Percentiles rank a stretch among this genome's conserved stretches.
Evolutionary conservation across 2,113 vertebrate genomes (phyloP).

Genomic region (Platanista minor): DNA sequence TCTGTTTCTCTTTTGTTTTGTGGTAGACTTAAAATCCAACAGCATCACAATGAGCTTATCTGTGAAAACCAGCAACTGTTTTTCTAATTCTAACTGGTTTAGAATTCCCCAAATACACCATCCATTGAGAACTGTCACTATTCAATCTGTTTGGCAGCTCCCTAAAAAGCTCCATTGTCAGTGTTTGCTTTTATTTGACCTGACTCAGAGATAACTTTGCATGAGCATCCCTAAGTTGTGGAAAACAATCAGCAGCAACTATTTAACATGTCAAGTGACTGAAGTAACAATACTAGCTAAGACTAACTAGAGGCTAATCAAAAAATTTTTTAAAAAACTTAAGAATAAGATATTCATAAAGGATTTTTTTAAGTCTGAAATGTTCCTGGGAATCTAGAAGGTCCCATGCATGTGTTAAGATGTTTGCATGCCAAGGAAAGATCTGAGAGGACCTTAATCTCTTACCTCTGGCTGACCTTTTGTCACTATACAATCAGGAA

Average conservation of each 20-base stretch:
- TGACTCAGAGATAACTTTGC: neutral
- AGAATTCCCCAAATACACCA: neutral
- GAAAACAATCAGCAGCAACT: neutral
- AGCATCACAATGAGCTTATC: neutral
- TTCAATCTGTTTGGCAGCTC: neutral
- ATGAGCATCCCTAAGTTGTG: neutral
- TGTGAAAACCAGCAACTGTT: neutral
- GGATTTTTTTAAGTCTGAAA: neutral
- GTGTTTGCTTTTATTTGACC: neutral
- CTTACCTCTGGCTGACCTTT: no score
- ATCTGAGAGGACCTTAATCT: neutral
- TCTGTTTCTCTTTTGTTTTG: neutral
- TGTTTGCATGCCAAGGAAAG: neutral
- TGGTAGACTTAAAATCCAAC: neutral
- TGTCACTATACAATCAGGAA: no score
- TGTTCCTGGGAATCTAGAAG: neutral
- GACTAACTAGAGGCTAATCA: neutral
- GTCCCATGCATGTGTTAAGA: neutral
- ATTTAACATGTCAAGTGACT: neutral
- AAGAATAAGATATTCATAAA: neutral
- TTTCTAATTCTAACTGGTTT: neutral
- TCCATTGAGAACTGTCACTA: neutral
- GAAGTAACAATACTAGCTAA: neutral
- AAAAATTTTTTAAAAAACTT: neutral
- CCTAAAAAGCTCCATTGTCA: neutral